phyloP scores from a whole-genome alignment of 2,797 vertebrate genomes.

The Galaxias olidus region DNA sequence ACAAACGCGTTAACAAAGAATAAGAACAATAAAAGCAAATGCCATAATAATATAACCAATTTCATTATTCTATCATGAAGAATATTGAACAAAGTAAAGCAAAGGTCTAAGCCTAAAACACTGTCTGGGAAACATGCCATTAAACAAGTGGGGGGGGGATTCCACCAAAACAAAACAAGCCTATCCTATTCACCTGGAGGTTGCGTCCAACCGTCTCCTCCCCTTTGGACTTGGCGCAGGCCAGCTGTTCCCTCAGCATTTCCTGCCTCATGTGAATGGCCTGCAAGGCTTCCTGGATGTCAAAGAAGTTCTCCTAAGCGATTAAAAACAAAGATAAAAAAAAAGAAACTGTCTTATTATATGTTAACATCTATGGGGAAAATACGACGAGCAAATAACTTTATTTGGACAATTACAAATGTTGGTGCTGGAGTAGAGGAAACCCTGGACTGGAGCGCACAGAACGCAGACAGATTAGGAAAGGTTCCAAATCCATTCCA shows the following conservation, averaged over 20 bases:
- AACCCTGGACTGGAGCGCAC: too few relatives aligned
- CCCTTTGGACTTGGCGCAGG: conserved; percentile 89
- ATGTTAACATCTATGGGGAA: too few relatives aligned
- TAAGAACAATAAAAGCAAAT: too few relatives aligned
- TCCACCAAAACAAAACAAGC: conserved; percentile 9
- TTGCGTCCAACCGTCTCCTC: conserved; percentile 84
- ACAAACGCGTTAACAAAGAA: too few relatives aligned
- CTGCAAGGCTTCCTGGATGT: conserved; percentile 93
- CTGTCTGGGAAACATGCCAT: background rate
- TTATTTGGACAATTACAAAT: too few relatives aligned
- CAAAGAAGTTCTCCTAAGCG: conserved; percentile 89
- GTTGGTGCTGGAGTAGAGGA: too few relatives aligned
- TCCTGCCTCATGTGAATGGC: conserved; percentile 90
- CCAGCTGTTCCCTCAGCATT: conserved; percentile 84
- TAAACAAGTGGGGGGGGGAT: background rate
- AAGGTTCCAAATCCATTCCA: too few relatives aligned
- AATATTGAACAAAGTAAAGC: too few relatives aligned
- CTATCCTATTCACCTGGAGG: conserved; percentile 81
- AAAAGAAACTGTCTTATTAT: background rate
- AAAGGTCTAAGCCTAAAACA: too few relatives aligned
- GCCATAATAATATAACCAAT: background rate
- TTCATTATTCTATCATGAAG: too few relatives aligned
- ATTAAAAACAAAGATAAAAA: background rate
- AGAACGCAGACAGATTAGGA: too few relatives aligned
- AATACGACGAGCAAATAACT: too few relatives aligned